Conservation (phyloP, 2,113 vertebrate species). For the Globicephala melas region DNA sequence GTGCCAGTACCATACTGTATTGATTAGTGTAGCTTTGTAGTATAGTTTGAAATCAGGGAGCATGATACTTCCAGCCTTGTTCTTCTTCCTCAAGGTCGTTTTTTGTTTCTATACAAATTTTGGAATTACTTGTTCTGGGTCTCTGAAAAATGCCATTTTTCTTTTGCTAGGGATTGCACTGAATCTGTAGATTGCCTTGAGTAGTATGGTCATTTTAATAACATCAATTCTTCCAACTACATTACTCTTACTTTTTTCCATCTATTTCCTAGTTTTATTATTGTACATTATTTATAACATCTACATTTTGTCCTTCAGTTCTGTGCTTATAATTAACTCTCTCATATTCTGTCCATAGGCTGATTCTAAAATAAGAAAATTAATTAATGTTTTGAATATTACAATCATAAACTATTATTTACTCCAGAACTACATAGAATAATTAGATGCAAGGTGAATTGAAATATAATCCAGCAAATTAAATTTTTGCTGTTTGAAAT, state of each 20-base stretch:
- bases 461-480: not conserved
- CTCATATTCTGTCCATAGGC: not conserved
- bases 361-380: constrained; percentile 23
- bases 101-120: not conserved
- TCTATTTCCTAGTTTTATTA: not conserved
- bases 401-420: not conserved
- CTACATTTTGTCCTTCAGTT: not conserved
- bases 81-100: not conserved
- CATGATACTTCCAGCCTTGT: too few species aligned
- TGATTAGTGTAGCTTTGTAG: too few species aligned
- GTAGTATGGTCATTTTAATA: not conserved
- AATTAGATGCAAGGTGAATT: not conserved
- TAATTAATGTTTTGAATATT: not conserved
- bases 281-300: not conserved
- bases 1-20: not conserved
- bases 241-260: not conserved
- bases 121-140: not conserved
- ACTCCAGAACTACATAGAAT: not conserved
- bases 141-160: not conserved
- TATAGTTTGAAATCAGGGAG: too few species aligned
- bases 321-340: not conserved
- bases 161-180: not conserved
- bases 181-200: not conserved
- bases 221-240: not conserved
- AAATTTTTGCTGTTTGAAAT: not conserved